phyloP scores from a whole-genome alignment of 23 tunicate genomes.

The Botrylloides violaceus region DNA sequence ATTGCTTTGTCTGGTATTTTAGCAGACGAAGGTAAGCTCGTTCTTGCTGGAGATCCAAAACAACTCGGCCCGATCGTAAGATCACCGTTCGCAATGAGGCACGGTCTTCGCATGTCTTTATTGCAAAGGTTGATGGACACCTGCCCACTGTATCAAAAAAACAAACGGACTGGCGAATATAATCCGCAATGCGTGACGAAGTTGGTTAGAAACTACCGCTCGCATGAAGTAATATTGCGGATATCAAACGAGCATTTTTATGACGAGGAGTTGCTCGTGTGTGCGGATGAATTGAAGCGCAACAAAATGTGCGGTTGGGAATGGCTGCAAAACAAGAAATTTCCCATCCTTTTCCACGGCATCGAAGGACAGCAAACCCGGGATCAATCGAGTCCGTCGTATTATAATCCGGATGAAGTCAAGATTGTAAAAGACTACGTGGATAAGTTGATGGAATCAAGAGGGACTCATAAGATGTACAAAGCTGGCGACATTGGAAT shows the following conservation, averaged over 20 bases:
- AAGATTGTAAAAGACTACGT: slow-evolving; percentile 2
- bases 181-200: slow-evolving; percentile 37
- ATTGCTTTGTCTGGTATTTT: slow-evolving; percentile 46
- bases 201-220: slow-evolving; percentile 30
- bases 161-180: slow-evolving; percentile 7
- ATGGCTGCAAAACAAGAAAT: slow-evolving; percentile 32
- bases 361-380: slow-evolving; percentile 56
- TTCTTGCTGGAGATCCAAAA: slow-evolving; percentile 53
- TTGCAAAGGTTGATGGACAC: slow-evolving; percentile 31
- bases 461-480: slow-evolving; percentile 5
- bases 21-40: slow-evolving; percentile 25
- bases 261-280: slow-evolving; percentile 22
- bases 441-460: neutral
- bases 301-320: neutral
- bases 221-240: slow-evolving; percentile 14
- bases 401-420: slow-evolving; percentile 59
- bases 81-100: slow-evolving; percentile 14
- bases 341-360: slow-evolving; percentile 70
- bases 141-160: neutral
- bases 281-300: slow-evolving; percentile 4
- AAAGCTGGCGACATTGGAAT: slow-evolving; percentile 50
- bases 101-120: slow-evolving; percentile 24
- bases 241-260: slow-evolving; percentile 29
- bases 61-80: slow-evolving; percentile 47
- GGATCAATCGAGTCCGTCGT: slow-evolving; percentile 71